A percentile compares a stretch with the other conserved stretches of the same genome.
phyloP scores from a whole-genome alignment of 2,113 vertebrate species.

The Oreotragus oreotragus region DNA sequence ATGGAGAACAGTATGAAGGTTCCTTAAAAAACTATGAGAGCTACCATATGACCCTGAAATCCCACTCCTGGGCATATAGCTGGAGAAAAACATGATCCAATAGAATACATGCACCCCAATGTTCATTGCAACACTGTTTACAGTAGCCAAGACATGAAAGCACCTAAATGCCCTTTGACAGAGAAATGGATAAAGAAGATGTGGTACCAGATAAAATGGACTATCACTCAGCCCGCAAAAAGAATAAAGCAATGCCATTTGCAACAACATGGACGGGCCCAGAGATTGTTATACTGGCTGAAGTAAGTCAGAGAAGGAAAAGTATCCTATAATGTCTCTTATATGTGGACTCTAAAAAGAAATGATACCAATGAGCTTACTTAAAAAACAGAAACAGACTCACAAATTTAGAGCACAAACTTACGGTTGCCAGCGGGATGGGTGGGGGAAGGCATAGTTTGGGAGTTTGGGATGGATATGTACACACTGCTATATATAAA shows the following conservation, averaged over 20 bases:
- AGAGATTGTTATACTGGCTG: neutral
- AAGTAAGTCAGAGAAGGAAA: neutral
- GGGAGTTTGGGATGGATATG: neutral
- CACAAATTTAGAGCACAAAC: neutral
- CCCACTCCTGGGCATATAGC: neutral
- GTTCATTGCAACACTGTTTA: neutral
- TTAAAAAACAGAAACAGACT: neutral
- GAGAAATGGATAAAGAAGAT: neutral
- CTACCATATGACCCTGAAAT: neutral
- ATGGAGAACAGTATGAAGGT: neutral
- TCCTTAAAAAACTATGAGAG: neutral
- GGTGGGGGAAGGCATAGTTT: neutral
- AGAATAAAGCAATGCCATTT: neutral
- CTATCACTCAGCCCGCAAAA: neutral
- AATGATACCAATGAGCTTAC: neutral
- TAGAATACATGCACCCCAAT: neutral
- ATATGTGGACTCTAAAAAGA: neutral
- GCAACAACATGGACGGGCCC: neutral
- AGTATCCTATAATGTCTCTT: neutral
- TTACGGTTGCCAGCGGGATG: neutral
- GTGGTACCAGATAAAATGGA: neutral
- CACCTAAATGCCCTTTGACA: neutral
- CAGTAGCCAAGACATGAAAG: neutral
- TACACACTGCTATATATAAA: neutral
- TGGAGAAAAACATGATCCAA: neutral